Evolutionary conservation across 2,113 vertebrate genomes (phyloP).

Genomic region (Salvelinus fontinalis): DNA sequence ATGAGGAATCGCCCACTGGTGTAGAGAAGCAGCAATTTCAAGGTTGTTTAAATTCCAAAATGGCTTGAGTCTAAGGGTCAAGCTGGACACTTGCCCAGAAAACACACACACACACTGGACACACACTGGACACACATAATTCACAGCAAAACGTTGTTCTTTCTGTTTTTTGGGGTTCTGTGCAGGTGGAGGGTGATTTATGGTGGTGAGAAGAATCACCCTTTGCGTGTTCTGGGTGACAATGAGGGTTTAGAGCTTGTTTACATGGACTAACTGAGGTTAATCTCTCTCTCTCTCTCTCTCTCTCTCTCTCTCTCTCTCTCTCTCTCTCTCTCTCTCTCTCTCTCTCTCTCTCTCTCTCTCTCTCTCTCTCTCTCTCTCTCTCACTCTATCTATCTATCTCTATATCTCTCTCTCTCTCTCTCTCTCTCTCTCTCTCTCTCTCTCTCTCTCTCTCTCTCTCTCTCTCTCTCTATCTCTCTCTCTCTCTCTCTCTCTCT

Average conservation of each 20-base stretch:
- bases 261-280: neutral
- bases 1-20: slow-evolving; percentile 69
- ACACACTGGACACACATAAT: slow-evolving; percentile 34
- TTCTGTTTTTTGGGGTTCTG: slow-evolving; percentile 17
- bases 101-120: slow-evolving; percentile 37
- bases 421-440: no score
- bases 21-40: slow-evolving; percentile 67
- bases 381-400: no score
- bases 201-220: slow-evolving; percentile 32
- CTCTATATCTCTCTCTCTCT: no score
- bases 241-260: slow-evolving; percentile 21
- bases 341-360: no score
- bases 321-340: no score
- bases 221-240: slow-evolving; percentile 36
- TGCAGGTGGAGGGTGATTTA: slow-evolving; percentile 9
- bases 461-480: no score
- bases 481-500: no score
- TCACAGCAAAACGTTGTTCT: slow-evolving; percentile 22
- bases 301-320: no score
- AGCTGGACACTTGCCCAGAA: slow-evolving; percentile 61
- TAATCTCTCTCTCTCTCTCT: no score
- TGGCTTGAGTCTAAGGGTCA: slow-evolving; percentile 59
- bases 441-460: no score
- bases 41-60: slow-evolving; percentile 75
- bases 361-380: no score